phyloP scores from a whole-genome alignment of 2,113 vertebrate species.

The Sinosuthora webbiana region DNA sequence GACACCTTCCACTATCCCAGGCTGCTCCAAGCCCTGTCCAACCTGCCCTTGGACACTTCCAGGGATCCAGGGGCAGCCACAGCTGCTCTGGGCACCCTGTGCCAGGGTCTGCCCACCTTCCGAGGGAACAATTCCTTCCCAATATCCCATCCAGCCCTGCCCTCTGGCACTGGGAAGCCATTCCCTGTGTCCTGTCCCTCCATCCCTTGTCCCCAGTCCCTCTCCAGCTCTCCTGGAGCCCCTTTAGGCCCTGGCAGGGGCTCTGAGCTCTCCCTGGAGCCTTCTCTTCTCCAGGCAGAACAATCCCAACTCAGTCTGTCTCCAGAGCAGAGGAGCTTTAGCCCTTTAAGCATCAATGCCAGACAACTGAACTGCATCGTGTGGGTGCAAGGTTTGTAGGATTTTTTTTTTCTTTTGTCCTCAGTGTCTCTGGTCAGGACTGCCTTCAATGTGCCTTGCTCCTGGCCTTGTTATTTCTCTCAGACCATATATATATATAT shows the following conservation, averaged over 20 bases:
- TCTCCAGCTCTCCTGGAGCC: not conserved
- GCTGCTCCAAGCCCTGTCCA: not conserved
- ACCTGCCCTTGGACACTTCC: not conserved
- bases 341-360: not conserved
- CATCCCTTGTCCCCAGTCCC: not conserved
- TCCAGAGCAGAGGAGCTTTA: not conserved
- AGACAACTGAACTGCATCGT: no score
- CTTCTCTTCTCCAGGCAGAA: not conserved
- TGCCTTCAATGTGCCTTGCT: not conserved
- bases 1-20: not conserved
- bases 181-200: not conserved
- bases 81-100: not conserved
- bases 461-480: not conserved
- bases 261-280: not conserved
- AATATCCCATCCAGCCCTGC: not conserved
- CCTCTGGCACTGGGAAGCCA: not conserved
- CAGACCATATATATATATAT: not conserved
- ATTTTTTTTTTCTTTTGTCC: not conserved
- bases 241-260: fast-evolving
- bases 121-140: not conserved
- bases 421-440: fast-evolving
- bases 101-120: not conserved
- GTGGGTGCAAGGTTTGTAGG: not conserved
- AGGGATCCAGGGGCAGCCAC: not conserved
- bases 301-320: not conserved